A percentile compares a stretch with the other conserved stretches of the same genome.
Conservation (phyloP, 2,113 vertebrate species). For the Pomatostomus ruficeps region DNA sequence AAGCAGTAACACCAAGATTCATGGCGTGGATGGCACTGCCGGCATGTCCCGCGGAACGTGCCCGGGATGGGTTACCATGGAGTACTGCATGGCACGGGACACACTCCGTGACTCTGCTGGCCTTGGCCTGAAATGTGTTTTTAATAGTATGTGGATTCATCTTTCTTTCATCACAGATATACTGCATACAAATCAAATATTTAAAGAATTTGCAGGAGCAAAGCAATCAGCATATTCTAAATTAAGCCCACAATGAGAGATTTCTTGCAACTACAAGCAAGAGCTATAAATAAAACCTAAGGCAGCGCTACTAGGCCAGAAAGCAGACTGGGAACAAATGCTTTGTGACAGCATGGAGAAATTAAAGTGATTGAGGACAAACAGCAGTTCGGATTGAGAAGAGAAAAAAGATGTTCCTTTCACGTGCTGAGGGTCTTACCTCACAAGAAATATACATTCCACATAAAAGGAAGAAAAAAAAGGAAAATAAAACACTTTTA, state of each 20-base stretch:
- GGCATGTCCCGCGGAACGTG: accelerated
- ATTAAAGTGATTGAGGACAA: slow-evolving; percentile 62
- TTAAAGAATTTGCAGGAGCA: slow-evolving; percentile 2
- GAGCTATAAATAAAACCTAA: slow-evolving; percentile 30
- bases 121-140: neutral
- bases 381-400: slow-evolving; percentile 47
- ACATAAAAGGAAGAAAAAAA: slow-evolving; percentile 88
- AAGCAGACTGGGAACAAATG: slow-evolving; percentile 63
- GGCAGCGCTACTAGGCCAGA: slow-evolving; percentile 44
- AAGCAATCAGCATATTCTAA: slow-evolving; percentile 54
- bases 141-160: neutral
- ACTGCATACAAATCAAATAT: neutral
- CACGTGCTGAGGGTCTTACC: slow-evolving; percentile 85
- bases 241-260: slow-evolving; percentile 23
- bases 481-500: slow-evolving; percentile 74
- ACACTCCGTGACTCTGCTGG: neutral
- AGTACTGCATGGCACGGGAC: neutral
- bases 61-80: neutral
- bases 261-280: slow-evolving; percentile 53
- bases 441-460: slow-evolving; percentile 90
- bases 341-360: slow-evolving; percentile 58
- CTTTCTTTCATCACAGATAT: neutral
- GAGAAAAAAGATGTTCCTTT: slow-evolving; percentile 66
- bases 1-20: neutral
- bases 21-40: neutral